phyloP scores from a whole-genome alignment of 2,888 invertebrate genomes.

The Thalpophila matura region DNA sequence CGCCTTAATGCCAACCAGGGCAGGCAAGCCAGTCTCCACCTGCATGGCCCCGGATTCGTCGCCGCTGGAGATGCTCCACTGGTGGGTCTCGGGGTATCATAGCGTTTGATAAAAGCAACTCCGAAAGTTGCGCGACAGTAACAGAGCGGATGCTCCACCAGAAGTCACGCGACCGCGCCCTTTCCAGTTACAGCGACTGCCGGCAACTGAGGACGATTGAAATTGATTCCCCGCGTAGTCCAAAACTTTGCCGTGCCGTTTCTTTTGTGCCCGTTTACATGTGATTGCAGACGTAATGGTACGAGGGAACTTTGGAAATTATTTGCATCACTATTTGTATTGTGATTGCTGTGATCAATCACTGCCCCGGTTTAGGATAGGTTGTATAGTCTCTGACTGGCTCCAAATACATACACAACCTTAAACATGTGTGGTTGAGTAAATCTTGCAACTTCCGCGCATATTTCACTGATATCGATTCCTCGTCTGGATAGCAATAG shows the following conservation, averaged over 20 bases:
- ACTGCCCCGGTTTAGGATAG: not conserved
- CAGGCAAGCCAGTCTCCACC: no score
- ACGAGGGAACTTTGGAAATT: not conserved
- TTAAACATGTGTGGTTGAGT: constrained; percentile 11
- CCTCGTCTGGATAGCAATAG: constrained; percentile 14
- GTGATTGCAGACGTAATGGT: constrained; percentile 1
- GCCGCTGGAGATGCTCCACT: no score
- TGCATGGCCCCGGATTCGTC: no score
- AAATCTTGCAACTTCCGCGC: constrained; percentile 17
- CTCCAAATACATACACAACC: constrained; percentile 13
- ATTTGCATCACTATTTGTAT: not conserved
- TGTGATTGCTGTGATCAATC: not conserved
- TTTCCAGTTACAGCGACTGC: no score
- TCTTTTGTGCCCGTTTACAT: not conserved
- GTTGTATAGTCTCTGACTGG: not conserved
- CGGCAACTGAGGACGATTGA: no score
- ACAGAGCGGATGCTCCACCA: no score
- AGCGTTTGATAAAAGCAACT: no score
- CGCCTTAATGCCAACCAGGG: no score
- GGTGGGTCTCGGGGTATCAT: no score
- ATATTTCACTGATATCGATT: constrained; percentile 7
- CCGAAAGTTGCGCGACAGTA: no score
- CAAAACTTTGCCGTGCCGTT: not conserved
- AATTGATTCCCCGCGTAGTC: no score
- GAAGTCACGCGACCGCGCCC: no score